Percentiles rank a stretch among this genome's conserved stretches.
Conservation (phyloP, 2,113 vertebrate species). For the Pollachius pollachius region DNA sequence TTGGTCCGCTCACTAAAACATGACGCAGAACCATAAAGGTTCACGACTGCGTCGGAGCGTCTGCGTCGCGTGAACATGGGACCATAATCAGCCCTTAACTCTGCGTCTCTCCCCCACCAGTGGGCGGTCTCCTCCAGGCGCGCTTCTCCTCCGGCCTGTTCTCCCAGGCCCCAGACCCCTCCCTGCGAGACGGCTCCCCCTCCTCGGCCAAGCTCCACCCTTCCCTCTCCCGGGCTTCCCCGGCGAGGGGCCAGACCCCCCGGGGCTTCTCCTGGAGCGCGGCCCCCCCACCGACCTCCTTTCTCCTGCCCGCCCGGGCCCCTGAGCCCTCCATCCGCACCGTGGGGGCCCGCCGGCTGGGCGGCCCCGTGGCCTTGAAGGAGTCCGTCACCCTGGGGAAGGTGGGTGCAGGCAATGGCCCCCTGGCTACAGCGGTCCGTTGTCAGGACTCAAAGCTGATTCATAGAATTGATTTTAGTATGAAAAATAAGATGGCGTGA, state of each 20-base stretch:
- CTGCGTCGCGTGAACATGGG: too few species aligned
- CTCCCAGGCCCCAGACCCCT: constrained; percentile 55
- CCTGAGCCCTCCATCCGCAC: constrained; percentile 77
- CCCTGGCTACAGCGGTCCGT: not conserved
- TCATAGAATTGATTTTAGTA: too few species aligned
- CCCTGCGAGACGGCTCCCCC: constrained; percentile 18
- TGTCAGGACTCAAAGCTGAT: too few species aligned
- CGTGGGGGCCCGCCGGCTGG: constrained; percentile 80
- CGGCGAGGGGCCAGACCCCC: not conserved
- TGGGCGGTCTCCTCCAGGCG: constrained; percentile 81
- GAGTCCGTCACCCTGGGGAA: constrained; percentile 80
- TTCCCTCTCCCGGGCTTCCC: constrained; percentile 2
- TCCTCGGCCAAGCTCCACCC: constrained; percentile 19
- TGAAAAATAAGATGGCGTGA: too few species aligned
- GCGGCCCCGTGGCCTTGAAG: constrained; percentile 78
- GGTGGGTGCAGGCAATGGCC: constrained; percentile 34
- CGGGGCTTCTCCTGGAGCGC: constrained; percentile 51
- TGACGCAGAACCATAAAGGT: too few species aligned
- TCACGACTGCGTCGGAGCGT: too few species aligned
- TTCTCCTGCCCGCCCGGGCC: constrained; percentile 60
- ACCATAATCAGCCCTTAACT: not conserved
- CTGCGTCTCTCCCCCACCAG: constrained; percentile 52
- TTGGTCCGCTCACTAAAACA: too few species aligned
- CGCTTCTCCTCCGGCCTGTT: constrained; percentile 69
- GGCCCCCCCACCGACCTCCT: constrained; percentile 43